phyloP scores from a whole-genome alignment of 2,888 invertebrate species.

The Gortyna flavago region DNA sequence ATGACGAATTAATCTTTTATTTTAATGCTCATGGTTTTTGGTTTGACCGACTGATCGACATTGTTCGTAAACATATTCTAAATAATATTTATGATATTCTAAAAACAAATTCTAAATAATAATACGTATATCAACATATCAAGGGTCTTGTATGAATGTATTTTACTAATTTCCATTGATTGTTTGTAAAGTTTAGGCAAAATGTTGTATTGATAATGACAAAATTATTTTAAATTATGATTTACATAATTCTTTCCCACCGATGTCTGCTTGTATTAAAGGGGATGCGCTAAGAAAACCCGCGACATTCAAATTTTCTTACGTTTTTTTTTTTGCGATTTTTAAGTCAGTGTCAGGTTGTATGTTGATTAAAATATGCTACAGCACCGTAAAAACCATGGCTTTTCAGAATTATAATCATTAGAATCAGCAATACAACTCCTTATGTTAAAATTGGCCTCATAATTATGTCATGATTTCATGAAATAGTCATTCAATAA shows the following conservation, averaged over 20 bases:
- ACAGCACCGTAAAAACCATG: too few relatives aligned
- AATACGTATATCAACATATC: constrained; percentile 21
- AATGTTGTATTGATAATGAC: constrained; percentile 12
- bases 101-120: neutral
- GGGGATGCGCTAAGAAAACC: neutral
- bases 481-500: too few relatives aligned
- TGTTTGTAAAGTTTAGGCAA: neutral
- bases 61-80: neutral
- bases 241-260: constrained; percentile 22
- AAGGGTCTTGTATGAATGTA: constrained; percentile 5
- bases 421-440: too few relatives aligned
- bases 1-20: neutral
- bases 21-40: neutral
- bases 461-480: too few relatives aligned
- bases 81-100: constrained; percentile 14
- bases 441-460: too few relatives aligned
- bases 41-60: neutral
- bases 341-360: neutral
- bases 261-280: constrained; percentile 27
- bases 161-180: constrained; percentile 5
- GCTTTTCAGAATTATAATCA: neutral
- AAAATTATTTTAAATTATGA: constrained; percentile 11
- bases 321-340: neutral
- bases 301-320: neutral
- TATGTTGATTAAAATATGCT: neutral